phyloP scores from a whole-genome alignment of 2,113 vertebrate species.

The Edolisoma coerulescens region DNA sequence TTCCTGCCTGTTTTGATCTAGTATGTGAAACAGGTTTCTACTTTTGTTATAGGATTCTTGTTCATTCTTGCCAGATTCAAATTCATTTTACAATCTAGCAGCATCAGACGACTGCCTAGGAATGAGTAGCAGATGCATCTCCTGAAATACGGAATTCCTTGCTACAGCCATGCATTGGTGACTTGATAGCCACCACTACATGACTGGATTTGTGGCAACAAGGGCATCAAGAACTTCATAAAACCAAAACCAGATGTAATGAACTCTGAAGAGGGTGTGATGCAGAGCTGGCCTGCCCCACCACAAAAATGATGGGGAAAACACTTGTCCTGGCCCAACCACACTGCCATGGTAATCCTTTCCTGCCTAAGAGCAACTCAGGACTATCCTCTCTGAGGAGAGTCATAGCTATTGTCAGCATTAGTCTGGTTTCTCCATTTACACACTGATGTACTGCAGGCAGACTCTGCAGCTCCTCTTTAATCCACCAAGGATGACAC shows the following conservation, averaged over 20 bases:
- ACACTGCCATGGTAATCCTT: not conserved
- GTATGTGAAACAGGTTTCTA: conserved; percentile 48
- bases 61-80: conserved; percentile 13
- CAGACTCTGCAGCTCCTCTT: not conserved
- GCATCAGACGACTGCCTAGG: not conserved
- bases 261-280: not conserved
- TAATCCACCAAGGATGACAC: not conserved
- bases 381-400: not conserved
- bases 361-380: not conserved
- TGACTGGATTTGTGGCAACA: not conserved
- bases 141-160: not conserved
- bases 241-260: not conserved
- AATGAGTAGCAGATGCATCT: conserved; percentile 12
- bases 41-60: conserved; percentile 8
- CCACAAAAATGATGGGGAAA: not conserved
- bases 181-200: not conserved
- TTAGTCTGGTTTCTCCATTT: not conserved
- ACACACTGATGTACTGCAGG: not conserved
- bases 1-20: conserved; percentile 36
- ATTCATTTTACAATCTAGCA: not conserved
- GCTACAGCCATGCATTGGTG: not conserved
- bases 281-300: not conserved
- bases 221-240: not conserved
- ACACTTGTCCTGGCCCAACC: not conserved
- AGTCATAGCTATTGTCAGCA: not conserved